Evolutionary conservation across 2,888 invertebrate genomes (phyloP).

Genomic region (Schrankia costaestrigalis): DNA sequence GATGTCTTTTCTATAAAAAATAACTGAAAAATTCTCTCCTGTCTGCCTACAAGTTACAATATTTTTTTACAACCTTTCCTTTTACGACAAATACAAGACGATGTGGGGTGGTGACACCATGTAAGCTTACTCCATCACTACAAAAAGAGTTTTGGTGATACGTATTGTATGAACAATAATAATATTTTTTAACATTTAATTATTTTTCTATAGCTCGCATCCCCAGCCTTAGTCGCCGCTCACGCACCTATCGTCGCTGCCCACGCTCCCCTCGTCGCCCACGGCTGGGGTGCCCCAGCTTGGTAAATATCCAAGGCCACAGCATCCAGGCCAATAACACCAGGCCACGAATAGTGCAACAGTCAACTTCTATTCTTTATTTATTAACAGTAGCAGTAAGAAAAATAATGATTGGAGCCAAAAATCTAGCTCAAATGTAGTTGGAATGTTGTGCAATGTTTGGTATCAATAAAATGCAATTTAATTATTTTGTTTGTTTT

Average conservation of each 20-base stretch:
- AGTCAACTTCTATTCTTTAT: slow-evolving; percentile 56
- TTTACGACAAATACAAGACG: too few species aligned
- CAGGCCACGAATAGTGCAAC: slow-evolving; percentile 60
- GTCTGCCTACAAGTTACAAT: too few species aligned
- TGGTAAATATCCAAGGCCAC: slow-evolving; percentile 50
- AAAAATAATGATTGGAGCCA: slow-evolving; percentile 44
- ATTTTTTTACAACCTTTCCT: too few species aligned
- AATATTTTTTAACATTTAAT: not conserved
- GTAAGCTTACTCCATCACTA: too few species aligned
- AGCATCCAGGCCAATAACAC: slow-evolving; percentile 13
- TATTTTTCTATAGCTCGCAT: slow-evolving; percentile 53
- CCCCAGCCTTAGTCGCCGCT: slow-evolving; percentile 61
- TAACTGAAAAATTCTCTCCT: too few species aligned
- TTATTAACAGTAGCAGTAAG: slow-evolving; percentile 51
- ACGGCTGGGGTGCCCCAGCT: slow-evolving; percentile 61
- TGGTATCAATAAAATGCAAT: slow-evolving; percentile 46
- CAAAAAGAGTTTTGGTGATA: too few species aligned
- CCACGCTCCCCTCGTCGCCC: slow-evolving; percentile 50
- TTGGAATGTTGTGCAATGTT: slow-evolving; percentile 52
- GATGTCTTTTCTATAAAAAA: slow-evolving; percentile 38
- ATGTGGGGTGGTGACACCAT: too few species aligned
- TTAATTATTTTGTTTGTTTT: slow-evolving; percentile 27
- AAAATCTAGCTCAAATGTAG: slow-evolving; percentile 42
- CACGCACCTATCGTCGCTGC: slow-evolving; percentile 57
- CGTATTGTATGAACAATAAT: not conserved